Evolutionary conservation across 2,113 vertebrate genomes (phyloP).

Genomic region (Neodon shergylaensis): DNA sequence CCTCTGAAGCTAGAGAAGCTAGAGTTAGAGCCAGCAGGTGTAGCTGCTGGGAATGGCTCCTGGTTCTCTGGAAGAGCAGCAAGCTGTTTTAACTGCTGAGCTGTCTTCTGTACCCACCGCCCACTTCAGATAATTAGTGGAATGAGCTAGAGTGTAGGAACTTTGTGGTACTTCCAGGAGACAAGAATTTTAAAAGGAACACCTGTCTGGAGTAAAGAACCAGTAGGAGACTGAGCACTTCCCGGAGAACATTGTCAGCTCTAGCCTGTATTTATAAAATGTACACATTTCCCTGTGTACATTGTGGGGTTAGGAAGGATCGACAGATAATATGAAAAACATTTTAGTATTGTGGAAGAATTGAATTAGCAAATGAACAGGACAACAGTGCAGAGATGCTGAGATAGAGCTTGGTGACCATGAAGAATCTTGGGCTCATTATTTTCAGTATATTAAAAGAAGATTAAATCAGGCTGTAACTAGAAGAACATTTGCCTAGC

Average conservation of each 20-base stretch:
- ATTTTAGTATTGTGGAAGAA: conserved; percentile 24
- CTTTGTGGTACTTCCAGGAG: neutral
- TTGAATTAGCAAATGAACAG: neutral
- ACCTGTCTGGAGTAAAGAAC: conserved; percentile 6
- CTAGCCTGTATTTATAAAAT: neutral
- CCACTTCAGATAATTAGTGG: conserved; percentile 7
- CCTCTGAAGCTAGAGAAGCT: neutral
- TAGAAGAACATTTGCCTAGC: neutral
- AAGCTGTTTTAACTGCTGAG: neutral
- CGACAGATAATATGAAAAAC: neutral
- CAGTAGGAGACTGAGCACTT: conserved; percentile 18
- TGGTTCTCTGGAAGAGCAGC: neutral
- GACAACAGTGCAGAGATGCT: neutral
- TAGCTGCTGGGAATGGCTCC: neutral
- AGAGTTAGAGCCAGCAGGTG: neutral
- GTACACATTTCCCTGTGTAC: neutral
- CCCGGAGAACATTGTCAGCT: conserved; percentile 18
- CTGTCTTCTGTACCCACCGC: neutral
- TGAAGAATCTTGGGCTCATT: neutral
- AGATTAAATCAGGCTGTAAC: neutral
- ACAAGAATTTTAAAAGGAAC: conserved; percentile 11
- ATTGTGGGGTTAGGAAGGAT: neutral
- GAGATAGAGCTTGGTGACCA: neutral
- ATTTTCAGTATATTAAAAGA: neutral
- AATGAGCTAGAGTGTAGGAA: conserved; percentile 22